Evolutionary conservation across 2,888 invertebrate species (phyloP).

Genomic region (Coleophora deauratella): DNA sequence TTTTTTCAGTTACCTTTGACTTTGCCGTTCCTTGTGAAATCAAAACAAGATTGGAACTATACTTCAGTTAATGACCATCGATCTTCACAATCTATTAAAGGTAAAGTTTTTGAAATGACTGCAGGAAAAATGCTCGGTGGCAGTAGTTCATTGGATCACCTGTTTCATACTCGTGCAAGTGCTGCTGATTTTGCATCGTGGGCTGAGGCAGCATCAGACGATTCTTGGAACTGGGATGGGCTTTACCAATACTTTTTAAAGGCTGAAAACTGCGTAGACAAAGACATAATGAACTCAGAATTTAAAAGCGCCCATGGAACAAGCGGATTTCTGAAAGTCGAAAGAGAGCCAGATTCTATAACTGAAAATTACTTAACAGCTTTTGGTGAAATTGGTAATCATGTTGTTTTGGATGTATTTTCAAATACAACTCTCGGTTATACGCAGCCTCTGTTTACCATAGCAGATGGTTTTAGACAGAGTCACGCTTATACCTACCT

Average conservation of each 20-base stretch:
- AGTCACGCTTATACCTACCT: conserved; percentile 71
- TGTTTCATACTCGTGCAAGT: conserved; percentile 55
- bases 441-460: conserved; percentile 56
- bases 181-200: conserved; percentile 49
- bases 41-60: too few relatives aligned
- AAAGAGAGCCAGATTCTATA: conserved; percentile 34
- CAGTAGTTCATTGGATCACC: conserved; percentile 57
- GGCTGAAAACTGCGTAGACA: conserved; percentile 54
- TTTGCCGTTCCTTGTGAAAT: too few relatives aligned
- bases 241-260: conserved; percentile 54
- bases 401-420: conserved; percentile 49
- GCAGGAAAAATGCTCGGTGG: conserved; percentile 41
- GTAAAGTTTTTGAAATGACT: too few relatives aligned
- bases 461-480: conserved; percentile 71
- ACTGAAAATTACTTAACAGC: conserved; percentile 64
- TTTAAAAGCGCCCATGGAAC: conserved; percentile 52
- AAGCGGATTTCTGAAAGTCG: conserved; percentile 34
- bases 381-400: conserved; percentile 41
- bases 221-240: conserved; percentile 58
- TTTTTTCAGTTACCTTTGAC: too few relatives aligned
- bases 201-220: conserved; percentile 35
- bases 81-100: too few relatives aligned
- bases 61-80: too few relatives aligned
- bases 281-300: conserved; percentile 45
- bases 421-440: conserved; percentile 61